These are phyloP conservation scores for Ophiothrix spiculata DNA, from an alignment of 35 echinoderm and acorn worm genomes.

Conservation along the genomic window DNA sequence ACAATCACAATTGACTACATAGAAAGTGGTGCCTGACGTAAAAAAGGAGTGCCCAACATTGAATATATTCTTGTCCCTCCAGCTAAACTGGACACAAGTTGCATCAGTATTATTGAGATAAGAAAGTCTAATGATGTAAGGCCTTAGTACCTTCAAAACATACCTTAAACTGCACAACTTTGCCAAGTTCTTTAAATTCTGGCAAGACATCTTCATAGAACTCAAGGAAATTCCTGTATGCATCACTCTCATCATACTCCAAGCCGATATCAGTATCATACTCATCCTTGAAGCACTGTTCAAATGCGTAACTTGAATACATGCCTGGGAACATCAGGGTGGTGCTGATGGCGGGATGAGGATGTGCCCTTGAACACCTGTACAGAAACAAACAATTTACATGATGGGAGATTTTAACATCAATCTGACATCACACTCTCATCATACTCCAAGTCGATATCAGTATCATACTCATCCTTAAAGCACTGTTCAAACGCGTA, in stretches of 20 bases:
- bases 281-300: slow-evolving; percentile 78
- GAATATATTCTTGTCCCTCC: no score
- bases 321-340: slow-evolving; percentile 72
- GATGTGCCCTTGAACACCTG: slow-evolving; percentile 85
- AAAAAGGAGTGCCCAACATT: no score
- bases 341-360: slow-evolving; percentile 39
- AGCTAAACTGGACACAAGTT: no score
- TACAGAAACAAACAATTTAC: no score
- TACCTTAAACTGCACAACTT: slow-evolving; percentile 91
- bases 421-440: slow-evolving; percentile 7
- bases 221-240: slow-evolving; percentile 66
- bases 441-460: slow-evolving; percentile 92
- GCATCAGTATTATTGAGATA: no score
- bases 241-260: slow-evolving; percentile 84
- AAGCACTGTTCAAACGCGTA: slow-evolving; percentile 77
- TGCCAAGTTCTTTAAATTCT: slow-evolving; percentile 77
- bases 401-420: no score
- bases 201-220: slow-evolving; percentile 88
- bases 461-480: slow-evolving; percentile 85
- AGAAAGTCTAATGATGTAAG: background rate
- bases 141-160: background rate
- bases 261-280: slow-evolving; percentile 87
- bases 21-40: no score
- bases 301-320: slow-evolving; percentile 77
- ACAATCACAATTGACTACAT: no score